Percentiles rank a stretch among this genome's conserved stretches.
phyloP scores from a whole-genome alignment of 2,888 invertebrate species.

The Trachelus tabidus region DNA sequence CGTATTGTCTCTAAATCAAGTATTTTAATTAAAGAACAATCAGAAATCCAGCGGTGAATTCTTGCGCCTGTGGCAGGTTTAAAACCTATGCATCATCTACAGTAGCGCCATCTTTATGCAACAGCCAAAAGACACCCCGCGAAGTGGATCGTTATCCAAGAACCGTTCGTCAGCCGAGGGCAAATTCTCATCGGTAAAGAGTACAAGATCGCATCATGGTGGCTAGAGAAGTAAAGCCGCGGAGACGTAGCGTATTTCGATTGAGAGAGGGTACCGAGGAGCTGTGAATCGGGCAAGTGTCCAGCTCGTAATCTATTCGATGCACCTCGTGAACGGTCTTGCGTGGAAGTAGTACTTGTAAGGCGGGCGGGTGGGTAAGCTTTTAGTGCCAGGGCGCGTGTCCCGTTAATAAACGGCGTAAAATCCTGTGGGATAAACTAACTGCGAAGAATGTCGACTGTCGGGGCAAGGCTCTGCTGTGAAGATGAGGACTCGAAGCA shows the following conservation, averaged over 20 bases:
- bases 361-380: not conserved
- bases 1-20: too few species aligned
- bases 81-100: not conserved
- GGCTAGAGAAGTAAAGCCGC: conserved; percentile 37
- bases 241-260: conserved; percentile 29
- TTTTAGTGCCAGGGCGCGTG: not conserved
- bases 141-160: not conserved
- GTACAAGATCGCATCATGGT: conserved; percentile 34
- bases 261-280: not conserved
- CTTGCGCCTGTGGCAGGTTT: not conserved
- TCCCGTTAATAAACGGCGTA: not conserved
- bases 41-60: not conserved
- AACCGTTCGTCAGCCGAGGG: not conserved
- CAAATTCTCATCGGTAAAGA: not conserved
- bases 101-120: not conserved
- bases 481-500: conserved; percentile 25
- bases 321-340: not conserved
- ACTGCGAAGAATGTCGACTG: conserved; percentile 42
- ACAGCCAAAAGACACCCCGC: not conserved
- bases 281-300: not conserved
- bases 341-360: not conserved
- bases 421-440: not conserved
- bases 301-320: not conserved
- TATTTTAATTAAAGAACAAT: not conserved
- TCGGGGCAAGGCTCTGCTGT: conserved; percentile 37